Evolutionary conservation across 2,888 invertebrate species (phyloP), one percentile per base, ranked within the genome.

Genomic region (Lasius platythorax): DNA sequence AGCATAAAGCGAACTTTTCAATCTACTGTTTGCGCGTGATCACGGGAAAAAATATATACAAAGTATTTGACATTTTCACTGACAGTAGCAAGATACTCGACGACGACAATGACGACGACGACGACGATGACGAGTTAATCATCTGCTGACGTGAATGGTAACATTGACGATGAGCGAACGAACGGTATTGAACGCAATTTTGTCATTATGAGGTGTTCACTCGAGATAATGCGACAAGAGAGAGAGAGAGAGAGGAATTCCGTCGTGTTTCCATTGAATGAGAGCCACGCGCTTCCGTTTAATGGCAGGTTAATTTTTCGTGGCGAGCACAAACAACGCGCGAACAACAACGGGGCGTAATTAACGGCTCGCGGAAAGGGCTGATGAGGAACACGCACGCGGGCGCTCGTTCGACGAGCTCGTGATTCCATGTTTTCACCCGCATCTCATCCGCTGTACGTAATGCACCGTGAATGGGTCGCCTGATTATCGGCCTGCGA

Each of bases 381-480:
- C 8, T 79, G 79, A 79, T 79, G 72, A 46, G 33, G n/a, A 64
- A 64, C 53, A 53, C 37, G 64, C 53, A 53, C 63, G 81, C 73
- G 53, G n/a, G 43, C 61, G 28, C 12, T 56, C 28, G 33, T 30
- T n/a, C 58, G 18, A n/a, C n/a, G 78, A 23, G 23, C 23, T 23
- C 23, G n/a, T 64, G 81, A 84, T 81, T 40, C 75, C 63, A 30
- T 75, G 81, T 86, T 86, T 86, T 86, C 82, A 84, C 82, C 58
- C 61, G 82, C 61, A 76, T 81, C 66, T 53, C 67, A 23, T n/a
- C 23, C 50, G 30, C 56, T 56, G 67, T 61, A 67, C 23, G 56
- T 79, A 84, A 86, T 72, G 63, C 74, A 28, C 46, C 15, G 78
- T 85, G 76, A 87, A 81, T 75, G 85, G 83, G 76, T 58, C 79